These are phyloP conservation scores for Elaeidobius kamerunicus DNA, from an alignment of 2,888 invertebrate species.

Conservation along the genomic window DNA sequence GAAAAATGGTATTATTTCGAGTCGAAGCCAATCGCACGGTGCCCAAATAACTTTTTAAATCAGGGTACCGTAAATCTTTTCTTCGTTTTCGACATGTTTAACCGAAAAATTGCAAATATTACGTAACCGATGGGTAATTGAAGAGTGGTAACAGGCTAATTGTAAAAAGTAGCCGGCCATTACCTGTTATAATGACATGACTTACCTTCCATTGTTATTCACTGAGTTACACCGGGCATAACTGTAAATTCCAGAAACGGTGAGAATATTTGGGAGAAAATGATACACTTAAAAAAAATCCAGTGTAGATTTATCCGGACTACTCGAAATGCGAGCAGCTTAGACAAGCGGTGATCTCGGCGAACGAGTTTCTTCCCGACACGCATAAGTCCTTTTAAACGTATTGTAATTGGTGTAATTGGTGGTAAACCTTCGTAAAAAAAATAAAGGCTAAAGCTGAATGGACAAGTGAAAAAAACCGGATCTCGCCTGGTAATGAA, in stretches of 20 bases:
- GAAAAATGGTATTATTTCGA: neutral
- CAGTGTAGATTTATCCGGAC: too few species aligned
- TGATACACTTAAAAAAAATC: too few species aligned
- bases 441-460: conserved; percentile 7
- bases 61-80: neutral
- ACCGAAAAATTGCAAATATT: neutral
- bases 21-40: neutral
- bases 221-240: too few species aligned
- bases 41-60: neutral
- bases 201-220: too few species aligned
- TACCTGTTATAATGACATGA: too few species aligned
- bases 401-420: conserved; percentile 26
- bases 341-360: conserved; percentile 7
- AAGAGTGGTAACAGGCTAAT: neutral
- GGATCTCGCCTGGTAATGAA: conserved; percentile 8
- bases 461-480: conserved; percentile 15
- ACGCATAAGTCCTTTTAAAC: conserved; percentile 20
- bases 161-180: too few species aligned
- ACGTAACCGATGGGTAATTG: neutral
- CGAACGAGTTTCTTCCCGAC: conserved; percentile 19
- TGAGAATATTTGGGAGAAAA: too few species aligned
- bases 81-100: neutral
- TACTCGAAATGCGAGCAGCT: neutral
- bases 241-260: too few species aligned
- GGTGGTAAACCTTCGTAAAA: neutral